Evolutionary conservation across 2,113 vertebrate species (phyloP).

Genomic region (Danionella cerebrum): DNA sequence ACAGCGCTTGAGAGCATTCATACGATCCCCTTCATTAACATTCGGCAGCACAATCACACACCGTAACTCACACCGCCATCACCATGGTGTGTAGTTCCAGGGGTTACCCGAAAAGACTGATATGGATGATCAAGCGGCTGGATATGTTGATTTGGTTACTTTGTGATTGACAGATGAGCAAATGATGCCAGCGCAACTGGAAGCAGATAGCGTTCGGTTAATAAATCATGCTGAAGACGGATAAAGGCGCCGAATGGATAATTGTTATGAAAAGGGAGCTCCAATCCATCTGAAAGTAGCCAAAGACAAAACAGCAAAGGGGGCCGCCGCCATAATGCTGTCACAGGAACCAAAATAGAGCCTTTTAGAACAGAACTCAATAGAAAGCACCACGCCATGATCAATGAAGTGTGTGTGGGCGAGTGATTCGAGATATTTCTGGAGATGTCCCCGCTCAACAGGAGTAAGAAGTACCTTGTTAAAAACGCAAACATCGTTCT

Average conservation of each 20-base stretch:
- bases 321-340: constrained; percentile 45
- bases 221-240: constrained; percentile 41
- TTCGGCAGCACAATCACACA: constrained; percentile 41
- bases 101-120: constrained; percentile 4
- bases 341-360: constrained; percentile 45
- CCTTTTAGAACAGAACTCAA: constrained; percentile 49
- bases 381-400: no score
- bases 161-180: constrained; percentile 36
- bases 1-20: constrained; percentile 16
- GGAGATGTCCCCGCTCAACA: no score
- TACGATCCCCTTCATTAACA: constrained; percentile 39
- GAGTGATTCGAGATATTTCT: neutral
- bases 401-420: constrained; percentile 17
- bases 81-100: neutral
- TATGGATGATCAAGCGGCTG: constrained; percentile 6
- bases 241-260: constrained; percentile 43
- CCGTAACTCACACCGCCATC: constrained; percentile 16
- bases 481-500: no score
- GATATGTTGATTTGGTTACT: constrained; percentile 24
- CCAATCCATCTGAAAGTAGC: neutral
- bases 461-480: no score
- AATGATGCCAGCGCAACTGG: constrained; percentile 12
- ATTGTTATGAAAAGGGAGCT: constrained; percentile 43
- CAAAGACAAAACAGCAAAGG: constrained; percentile 30
- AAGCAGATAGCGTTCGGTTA: constrained; percentile 29